Evolutionary conservation across 2,888 invertebrate genomes (phyloP).

Genomic region (Anthophora plumipes): DNA sequence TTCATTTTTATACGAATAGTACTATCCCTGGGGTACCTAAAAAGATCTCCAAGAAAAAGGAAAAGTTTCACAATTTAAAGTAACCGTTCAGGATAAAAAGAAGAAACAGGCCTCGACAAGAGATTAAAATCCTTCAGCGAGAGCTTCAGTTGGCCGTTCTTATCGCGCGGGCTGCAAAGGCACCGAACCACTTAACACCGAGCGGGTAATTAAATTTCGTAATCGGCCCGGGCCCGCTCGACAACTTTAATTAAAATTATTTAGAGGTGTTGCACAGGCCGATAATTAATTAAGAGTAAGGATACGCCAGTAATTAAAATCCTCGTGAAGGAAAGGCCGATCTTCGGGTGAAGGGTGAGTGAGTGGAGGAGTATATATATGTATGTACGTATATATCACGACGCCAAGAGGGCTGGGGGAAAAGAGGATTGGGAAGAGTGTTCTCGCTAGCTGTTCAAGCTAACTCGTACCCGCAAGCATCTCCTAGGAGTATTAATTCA

Average conservation of each 20-base stretch:
- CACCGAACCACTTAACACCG: conserved; percentile 59
- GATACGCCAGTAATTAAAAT: conserved; percentile 81
- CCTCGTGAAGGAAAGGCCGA: conserved; percentile 71
- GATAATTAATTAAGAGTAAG: conserved; percentile 81
- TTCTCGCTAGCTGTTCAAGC: conserved; percentile 56
- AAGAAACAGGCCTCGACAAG: not conserved
- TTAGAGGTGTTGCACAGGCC: conserved; percentile 75
- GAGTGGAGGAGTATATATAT: not conserved
- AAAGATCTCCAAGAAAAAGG: not conserved
- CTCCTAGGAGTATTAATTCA: conserved; percentile 74
- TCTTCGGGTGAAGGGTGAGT: conserved; percentile 39
- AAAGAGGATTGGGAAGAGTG: conserved; percentile 39
- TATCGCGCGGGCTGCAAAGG: conserved; percentile 39
- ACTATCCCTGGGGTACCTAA: not conserved
- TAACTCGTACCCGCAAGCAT: conserved; percentile 21
- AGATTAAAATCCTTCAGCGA: not conserved
- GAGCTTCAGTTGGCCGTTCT: conserved; percentile 33
- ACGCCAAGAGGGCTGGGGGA: not conserved
- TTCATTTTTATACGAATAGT: not conserved
- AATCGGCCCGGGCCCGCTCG: conserved; percentile 68
- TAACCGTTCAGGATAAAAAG: not conserved
- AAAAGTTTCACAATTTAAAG: not conserved
- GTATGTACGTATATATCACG: too few species aligned
- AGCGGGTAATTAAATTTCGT: conserved; percentile 76
- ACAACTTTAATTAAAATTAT: conserved; percentile 82